Evolutionary conservation across 2,797 vertebrate genomes (phyloP), one percentile per base, ranked within the genome.

Genomic region (Dendrocincla fuliginosa): DNA sequence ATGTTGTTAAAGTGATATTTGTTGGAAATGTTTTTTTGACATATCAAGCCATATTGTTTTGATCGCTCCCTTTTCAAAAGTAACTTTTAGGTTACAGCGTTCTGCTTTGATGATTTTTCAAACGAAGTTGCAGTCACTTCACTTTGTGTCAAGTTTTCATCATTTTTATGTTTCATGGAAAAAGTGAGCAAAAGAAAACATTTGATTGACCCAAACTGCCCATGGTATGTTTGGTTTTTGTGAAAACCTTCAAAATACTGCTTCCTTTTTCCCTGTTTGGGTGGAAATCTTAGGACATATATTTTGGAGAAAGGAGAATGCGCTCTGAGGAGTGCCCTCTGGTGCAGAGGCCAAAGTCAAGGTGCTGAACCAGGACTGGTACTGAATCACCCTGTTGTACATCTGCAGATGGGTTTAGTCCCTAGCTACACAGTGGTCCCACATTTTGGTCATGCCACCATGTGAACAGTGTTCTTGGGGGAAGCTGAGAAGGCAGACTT

Each of bases 61-160:
- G 93, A 95, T 96, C 50, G 18, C 28, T 93, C 73, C n/a, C 61
- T 86, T 91, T 88, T 94, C 80, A 76, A 88, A 95, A 91, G 83
- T 69, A 88, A 69, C 90, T 95, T 89, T 86, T 68, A 93, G 85
- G 91, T 90, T 94, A 81, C 87, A 81, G 46, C 78, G 94, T 89
- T 90, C 76, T 69, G 46, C 94, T 97, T 96, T 95, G 91, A 95
- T 95, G 90, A 73, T 89, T 93, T 94, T 95, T 97, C 93, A 95
- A 93, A 89, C 6, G 6, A 89, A 81, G 57, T 85, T 84, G 65
- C 89, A 78, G 76, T 81, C 52, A 37, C 88, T 95, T 88, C 77
- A 44, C 63, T 95, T 93, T 25, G 5, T 81, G 79, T 88, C 30
- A 18, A 61, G 84, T 93, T 96, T 94, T 91, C 61, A 81, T 88